Percentiles rank a stretch among this genome's conserved stretches.
phyloP scores from a whole-genome alignment of 2,113 vertebrate genomes.

The Lophotis ruficrista region DNA sequence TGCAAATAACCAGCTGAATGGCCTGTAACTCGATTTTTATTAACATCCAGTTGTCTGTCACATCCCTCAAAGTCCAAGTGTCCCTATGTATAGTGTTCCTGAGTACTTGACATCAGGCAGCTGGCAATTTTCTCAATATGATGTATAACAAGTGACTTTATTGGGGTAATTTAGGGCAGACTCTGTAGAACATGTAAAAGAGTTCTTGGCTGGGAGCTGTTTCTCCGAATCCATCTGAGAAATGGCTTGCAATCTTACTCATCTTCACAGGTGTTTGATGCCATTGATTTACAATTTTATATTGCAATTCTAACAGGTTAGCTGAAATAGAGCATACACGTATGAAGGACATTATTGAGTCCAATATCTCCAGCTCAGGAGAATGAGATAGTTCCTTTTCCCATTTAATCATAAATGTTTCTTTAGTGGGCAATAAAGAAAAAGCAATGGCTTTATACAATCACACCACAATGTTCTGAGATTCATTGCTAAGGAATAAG shows the following conservation, averaged over 20 bases:
- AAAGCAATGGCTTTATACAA: constrained; percentile 73
- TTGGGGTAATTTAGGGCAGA: constrained; percentile 64
- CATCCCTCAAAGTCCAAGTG: constrained; percentile 37
- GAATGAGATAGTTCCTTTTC: constrained; percentile 71
- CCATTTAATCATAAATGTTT: constrained; percentile 76
- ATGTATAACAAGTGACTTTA: constrained; percentile 67
- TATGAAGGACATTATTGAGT: constrained; percentile 72
- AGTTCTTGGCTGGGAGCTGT: constrained; percentile 57
- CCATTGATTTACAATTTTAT: constrained; percentile 72
- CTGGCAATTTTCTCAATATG: constrained; percentile 55
- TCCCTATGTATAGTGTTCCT: constrained; percentile 18
- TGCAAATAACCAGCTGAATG: constrained; percentile 32
- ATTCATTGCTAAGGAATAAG: constrained; percentile 72
- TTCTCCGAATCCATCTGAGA: constrained; percentile 68
- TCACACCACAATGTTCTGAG: constrained; percentile 68
- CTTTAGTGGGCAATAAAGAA: constrained; percentile 75
- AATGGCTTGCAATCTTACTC: constrained; percentile 68
- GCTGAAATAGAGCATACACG: constrained; percentile 71
- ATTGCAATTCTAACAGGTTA: constrained; percentile 71
- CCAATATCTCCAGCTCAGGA: constrained; percentile 70
- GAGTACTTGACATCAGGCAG: constrained; percentile 55
- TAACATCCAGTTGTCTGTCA: constrained; percentile 30
- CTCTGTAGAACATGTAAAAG: constrained; percentile 60
- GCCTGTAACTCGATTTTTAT: constrained; percentile 45
- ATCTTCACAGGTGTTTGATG: constrained; percentile 71